Conservation (phyloP, 2,113 vertebrate genomes). For the Balaeniceps rex region DNA sequence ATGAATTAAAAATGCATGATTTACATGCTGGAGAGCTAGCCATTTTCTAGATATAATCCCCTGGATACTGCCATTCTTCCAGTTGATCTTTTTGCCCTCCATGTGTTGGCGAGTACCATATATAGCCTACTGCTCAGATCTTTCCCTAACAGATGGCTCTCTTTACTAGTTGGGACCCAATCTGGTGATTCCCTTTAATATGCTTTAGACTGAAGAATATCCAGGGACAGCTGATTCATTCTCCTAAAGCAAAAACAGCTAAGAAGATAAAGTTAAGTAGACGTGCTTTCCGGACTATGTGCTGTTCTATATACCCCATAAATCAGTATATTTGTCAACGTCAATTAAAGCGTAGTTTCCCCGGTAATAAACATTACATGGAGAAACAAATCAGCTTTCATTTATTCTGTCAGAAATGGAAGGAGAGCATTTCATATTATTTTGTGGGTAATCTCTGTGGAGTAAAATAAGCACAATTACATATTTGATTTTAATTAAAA, state of each 20-base stretch:
- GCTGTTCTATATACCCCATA: conserved; percentile 46
- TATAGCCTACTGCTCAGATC: conserved; percentile 68
- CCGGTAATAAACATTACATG: conserved; percentile 61
- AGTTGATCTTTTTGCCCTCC: conserved; percentile 75
- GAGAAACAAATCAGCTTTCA: conserved; percentile 78
- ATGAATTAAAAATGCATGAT: conserved; percentile 78
- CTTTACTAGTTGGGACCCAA: conserved; percentile 75
- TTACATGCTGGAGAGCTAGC: conserved; percentile 61
- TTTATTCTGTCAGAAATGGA: conserved; percentile 75
- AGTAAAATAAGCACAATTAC: conserved; percentile 71
- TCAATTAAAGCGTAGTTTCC: conserved; percentile 73
- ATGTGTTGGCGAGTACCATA: conserved; percentile 59
- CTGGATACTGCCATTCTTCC: conserved; percentile 71
- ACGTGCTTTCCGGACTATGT: not conserved
- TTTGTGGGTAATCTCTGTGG: conserved; percentile 67
- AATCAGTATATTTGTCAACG: conserved; percentile 77
- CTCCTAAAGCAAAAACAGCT: conserved; percentile 60
- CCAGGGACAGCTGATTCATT: conserved; percentile 58
- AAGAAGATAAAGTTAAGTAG: conserved; percentile 64
- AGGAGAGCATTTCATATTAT: conserved; percentile 65
- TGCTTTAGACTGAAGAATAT: conserved; percentile 69
- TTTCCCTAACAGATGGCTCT: conserved; percentile 79
- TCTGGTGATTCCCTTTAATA: conserved; percentile 81
- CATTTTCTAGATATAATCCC: conserved; percentile 67
- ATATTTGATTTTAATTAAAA: conserved; percentile 85